Base-by-base conservation (phyloP, 2,113 vertebrate species). In the Cyprinodon variegatus region DNA sequence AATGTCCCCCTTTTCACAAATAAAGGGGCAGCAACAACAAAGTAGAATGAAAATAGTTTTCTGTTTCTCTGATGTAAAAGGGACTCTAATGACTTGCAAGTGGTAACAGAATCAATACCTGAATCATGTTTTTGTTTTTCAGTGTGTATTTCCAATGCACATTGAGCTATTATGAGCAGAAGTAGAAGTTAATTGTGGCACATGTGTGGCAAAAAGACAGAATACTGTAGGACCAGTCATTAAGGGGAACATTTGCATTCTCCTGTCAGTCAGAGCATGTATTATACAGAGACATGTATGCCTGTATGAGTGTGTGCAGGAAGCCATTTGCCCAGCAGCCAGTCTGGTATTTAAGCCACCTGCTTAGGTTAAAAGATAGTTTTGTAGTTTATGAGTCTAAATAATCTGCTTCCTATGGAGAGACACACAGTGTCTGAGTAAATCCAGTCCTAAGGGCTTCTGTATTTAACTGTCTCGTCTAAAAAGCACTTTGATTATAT, bases 281-380 rank as follows among this genome's bases (percentile, higher is more conserved):
- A 72, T 77, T 72, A 71, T 22, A 84, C 72, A 68, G 69, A 61
- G 68, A 48, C 73, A 46, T 83, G 69, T 68, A 61, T 81, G 66
- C 81, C 64, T 73, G 76, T 73, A 73, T 64, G 22, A 20, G 69
- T 45, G 59, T 17, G 41, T 17, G 62, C 68, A 90, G 86, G 85
- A 90, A 90, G 78, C 81, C 67, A 86, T 88, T 86, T 83, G 81
- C 66, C 41, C 61, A 11, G 53, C 72, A 86, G 86, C 83, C 79
- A 67, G 82, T 75, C 90, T 78, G 86, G 81, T 80, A 72, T 82
- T 87, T 80, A 69, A 83, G 78, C 87, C 88, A 91, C 90, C 91
- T 90, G 84, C 84, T 90, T 83, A 37, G 70, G 76, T 91, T 90
- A 90, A 92, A 87, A 90, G 86, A 89, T 93, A 91, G 57, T 74